Base-by-base conservation (phyloP, 35 echinoderm and acorn worm genomes). In the Stichopus chloronotus region DNA sequence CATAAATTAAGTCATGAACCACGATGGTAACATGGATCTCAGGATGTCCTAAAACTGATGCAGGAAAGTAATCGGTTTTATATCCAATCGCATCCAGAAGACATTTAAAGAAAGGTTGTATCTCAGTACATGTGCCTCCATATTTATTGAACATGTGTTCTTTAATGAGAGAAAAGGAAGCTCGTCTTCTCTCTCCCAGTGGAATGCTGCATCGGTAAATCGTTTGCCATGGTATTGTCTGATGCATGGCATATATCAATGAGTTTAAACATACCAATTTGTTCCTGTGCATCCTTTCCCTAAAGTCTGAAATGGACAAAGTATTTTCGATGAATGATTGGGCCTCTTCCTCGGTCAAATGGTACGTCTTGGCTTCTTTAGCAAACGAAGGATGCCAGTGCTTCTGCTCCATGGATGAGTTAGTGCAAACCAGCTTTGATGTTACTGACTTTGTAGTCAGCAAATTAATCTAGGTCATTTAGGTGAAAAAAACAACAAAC, bases 61-160 rank as follows among this genome's bases (percentile, higher is more conserved):
- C 71, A 10, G 60, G 43, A 52, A 55, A 24, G 16, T 79, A 63
- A 55, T 78, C 13, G 2, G 56, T 55, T 16, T 93, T 23, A 60
- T 93, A 93, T 16, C 92, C 92, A n/a, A 93, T 22, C 21, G 68
- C 17, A 10, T 93, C 63, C 16, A 93, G 71, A 52, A 93, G 83
- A 72, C 68, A 72, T n/a, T 72, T 11, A n/a, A 72, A 72, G 16
- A 72, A 72, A 12, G 16, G 9, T 16, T 72, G 68, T 16, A 72
- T 72, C 6, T 6, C 21, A 19, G 6, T 19, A 72, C 68, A 72
- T 20, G 68, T 72, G 14, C 68, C 68, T 72, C 68, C 68, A n/a
- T 72, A 72, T 17, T 72, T 72, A 13, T 17, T 13, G 21, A 72
- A 72, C 68, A 72, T 74, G 17, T 74, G 13, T 19, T 74, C 14